Conservation (phyloP, 2,113 vertebrate genomes). For the Apaloderma vittatum region DNA sequence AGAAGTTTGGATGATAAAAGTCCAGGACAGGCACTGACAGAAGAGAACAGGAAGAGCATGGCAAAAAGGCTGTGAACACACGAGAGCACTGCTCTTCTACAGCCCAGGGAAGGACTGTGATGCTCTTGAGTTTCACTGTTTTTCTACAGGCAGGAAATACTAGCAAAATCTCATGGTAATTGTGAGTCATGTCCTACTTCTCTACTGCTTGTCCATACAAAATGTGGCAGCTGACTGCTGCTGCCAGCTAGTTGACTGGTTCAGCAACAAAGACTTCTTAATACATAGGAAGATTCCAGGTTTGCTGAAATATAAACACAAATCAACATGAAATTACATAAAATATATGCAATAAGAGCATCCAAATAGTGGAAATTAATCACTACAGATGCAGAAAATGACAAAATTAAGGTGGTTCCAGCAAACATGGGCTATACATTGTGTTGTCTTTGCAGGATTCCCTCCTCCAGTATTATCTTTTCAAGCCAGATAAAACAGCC, state of each 20-base stretch:
- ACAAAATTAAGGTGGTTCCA: not conserved
- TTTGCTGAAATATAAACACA: not conserved
- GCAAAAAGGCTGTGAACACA: not conserved
- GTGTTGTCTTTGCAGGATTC: not conserved
- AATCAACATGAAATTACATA: not conserved
- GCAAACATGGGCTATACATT: not conserved
- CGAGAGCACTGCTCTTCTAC: not conserved
- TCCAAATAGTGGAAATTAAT: not conserved
- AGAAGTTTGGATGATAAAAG: not conserved
- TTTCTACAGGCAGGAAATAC: not conserved
- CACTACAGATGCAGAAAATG: not conserved
- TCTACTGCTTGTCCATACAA: not conserved
- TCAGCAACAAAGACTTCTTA: not conserved
- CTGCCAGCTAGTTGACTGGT: not conserved
- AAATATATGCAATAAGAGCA: not conserved
- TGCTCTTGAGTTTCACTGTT: not conserved
- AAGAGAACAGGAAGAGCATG: not conserved
- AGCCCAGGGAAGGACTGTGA: not conserved
- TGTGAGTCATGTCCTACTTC: not conserved
- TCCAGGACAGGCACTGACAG: too few relatives aligned
- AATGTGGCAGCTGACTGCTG: not conserved
- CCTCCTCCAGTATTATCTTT: not conserved
- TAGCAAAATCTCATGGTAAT: not conserved
- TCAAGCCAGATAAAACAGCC: not conserved
- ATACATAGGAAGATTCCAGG: not conserved